phyloP scores from a whole-genome alignment of 1,140 invertebrate genomes.

The Zaprionus africanus region DNA sequence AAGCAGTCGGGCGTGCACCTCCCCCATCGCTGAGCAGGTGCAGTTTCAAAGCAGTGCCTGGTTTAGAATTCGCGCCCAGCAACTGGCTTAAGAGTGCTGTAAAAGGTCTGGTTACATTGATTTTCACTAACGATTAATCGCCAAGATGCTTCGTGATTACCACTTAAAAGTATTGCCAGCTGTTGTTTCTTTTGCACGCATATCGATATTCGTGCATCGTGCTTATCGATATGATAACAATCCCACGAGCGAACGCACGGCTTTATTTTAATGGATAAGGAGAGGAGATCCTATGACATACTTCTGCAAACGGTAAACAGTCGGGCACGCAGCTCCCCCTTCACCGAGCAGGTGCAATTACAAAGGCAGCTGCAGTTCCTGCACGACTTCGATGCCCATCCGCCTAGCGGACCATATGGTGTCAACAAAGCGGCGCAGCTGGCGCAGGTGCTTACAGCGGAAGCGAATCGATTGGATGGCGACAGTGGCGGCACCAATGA shows the following conservation, averaged over 20 bases:
- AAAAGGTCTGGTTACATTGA: too few relatives aligned
- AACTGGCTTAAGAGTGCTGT: too few relatives aligned
- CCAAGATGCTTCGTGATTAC: too few relatives aligned
- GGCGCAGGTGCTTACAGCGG: constrained; percentile 42
- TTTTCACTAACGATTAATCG: too few relatives aligned
- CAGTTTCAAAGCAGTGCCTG: constrained; percentile 30
- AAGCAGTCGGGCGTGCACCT: constrained; percentile 9
- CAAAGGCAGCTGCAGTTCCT: constrained; percentile 48
- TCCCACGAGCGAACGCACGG: neutral
- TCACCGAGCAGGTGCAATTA: constrained; percentile 1
- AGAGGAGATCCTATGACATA: constrained; percentile 43
- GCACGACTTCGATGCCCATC: constrained; percentile 29
- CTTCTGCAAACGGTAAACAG: constrained; percentile 36
- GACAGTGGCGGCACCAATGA: neutral
- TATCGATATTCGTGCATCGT: neutral
- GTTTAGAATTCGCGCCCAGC: too few relatives aligned
- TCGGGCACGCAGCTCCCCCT: neutral
- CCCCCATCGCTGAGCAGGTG: constrained; percentile 1
- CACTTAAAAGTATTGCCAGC: too few relatives aligned
- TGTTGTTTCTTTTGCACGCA: too few relatives aligned
- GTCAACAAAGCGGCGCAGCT: constrained; percentile 32
- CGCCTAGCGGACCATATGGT: constrained; percentile 17
- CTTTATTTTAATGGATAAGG: constrained; percentile 56
- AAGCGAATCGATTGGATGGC: constrained; percentile 11
- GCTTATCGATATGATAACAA: constrained; percentile 16